Base-by-base conservation (phyloP, 1,140 invertebrate genomes). In the Pararge aegeria region DNA sequence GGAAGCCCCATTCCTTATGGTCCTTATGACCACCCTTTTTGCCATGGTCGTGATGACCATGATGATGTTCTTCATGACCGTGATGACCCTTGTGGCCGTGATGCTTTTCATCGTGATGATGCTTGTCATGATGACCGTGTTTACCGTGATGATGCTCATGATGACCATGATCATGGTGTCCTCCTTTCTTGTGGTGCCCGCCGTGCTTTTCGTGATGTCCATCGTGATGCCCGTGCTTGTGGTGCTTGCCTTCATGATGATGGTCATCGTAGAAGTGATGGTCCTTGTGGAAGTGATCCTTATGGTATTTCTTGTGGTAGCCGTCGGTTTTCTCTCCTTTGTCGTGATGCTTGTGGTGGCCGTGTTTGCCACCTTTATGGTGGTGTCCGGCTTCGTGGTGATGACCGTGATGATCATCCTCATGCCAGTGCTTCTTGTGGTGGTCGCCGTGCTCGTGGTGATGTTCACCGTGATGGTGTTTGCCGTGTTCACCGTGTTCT, bases 281-380 rank as follows among this genome's bases (percentile, higher is more conserved):
- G 44, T 88, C 85, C 70, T 88, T 88, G 51, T 88, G 85, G 76
- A 76, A 88, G 60, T 75, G 66, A 51, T 88, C 85, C 68, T 88
- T 88, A 38, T 88, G 85, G 67, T 88, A 86, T 29, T 88, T 86
- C 74, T 88, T 88, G 70, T 88, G 85, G 70, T 76, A 88, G 24
- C 85, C 85, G 16, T 88, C 85, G 49, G 73, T 77, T 37, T 88
- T 67, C 20, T 88, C 85, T 40, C 85, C 85, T 44, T 88, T 88
- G 27, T 88, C 80, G 29, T 88, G 85, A 48, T 88, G 85, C 29
- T 88, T 78, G 20, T 88, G 72, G 51, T 86, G 81, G 7, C 82
- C 81, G 18, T 88, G 85, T 48, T 88, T 88, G 12, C 69, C 85
- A 6, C 85, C 85, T 58, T 88, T 88, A 40, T 88, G 84, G 24